Evolutionary conservation across 2,113 vertebrate species (phyloP), one percentile per base, ranked within the genome.

Genomic region (Alosa alosa): DNA sequence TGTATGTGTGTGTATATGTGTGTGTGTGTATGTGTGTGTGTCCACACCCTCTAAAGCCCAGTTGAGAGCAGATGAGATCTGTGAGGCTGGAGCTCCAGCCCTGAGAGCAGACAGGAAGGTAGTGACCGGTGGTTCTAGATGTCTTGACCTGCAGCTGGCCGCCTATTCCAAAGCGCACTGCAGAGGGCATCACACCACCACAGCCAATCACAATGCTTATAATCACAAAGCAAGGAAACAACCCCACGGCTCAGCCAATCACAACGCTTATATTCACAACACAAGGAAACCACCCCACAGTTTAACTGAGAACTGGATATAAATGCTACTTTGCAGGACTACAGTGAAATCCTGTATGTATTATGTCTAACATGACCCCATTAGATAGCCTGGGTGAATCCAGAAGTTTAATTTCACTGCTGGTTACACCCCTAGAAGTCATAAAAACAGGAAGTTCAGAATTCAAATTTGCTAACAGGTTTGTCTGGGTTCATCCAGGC

Each of bases 41-140:
- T 18, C 64, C 81, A 45, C 81, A 92, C 90, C 82, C 31, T 87
- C 78, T 87, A n/a, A 90, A 90, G 46, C 91, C 91, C 55, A 92
- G 88, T 68, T 90, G 91, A 36, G 83, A 18, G 68, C 91, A 92
- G 81, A 90, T 92, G 45, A 88, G 86, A 55, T 89, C 85, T 8
- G 89, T 81, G 45, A 88, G 55, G 13, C 7, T 31, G n/a, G 84
- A 25, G 52, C 31, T 83, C 89, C 89, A 92, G 25, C 86, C 88
- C 6, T 39, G 1, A 8, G 39, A 82, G 46, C 91, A 92, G 45
- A 92, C 83, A 8, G 90, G 88, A 31, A 87, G 87, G 83, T 90
- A 92, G 8, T 13, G 7, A 0, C 68, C 44, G 8, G 81, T 52
- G 57, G 72, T 84, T 31, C 31, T 31, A 13, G 82, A 84, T 22